Conservation (phyloP, 2,113 vertebrate genomes). For the Aspidoscelis tigris region DNA sequence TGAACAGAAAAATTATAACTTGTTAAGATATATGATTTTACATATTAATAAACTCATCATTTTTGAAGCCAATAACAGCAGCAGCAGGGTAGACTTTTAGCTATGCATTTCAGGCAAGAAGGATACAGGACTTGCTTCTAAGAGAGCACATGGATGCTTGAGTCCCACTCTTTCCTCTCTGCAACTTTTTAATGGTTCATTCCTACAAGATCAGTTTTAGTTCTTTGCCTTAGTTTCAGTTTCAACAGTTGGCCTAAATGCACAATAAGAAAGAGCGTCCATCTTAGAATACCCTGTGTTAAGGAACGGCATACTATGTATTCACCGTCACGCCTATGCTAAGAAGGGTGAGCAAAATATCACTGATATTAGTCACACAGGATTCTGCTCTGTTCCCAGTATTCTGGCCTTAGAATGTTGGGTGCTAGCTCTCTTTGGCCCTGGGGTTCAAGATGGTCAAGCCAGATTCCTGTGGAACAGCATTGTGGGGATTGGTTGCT, state of each 20-base stretch:
- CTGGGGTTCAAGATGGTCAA: background rate
- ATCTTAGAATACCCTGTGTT: background rate
- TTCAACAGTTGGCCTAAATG: background rate
- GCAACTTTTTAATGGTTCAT: background rate
- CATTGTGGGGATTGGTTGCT: background rate
- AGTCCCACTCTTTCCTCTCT: background rate
- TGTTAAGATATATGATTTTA: background rate
- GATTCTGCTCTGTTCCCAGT: background rate
- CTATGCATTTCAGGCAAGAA: background rate
- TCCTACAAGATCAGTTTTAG: background rate
- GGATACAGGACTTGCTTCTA: background rate
- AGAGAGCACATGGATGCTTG: background rate
- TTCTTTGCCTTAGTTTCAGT: background rate
- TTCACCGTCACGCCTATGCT: background rate
- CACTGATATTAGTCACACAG: background rate
- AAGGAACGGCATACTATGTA: background rate
- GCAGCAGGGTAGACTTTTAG: background rate
- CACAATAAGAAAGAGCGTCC: background rate
- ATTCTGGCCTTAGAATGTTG: too few relatives aligned
- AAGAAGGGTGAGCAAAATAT: background rate
- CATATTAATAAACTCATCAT: background rate
- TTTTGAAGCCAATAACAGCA: background rate
- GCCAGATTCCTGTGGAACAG: too few relatives aligned
- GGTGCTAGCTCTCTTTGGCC: too few relatives aligned
- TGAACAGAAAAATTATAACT: background rate